Percentiles rank a stretch among this genome's conserved stretches.
phyloP scores from a whole-genome alignment of 2,113 vertebrate species.

The Ptilorrhoa leucosticta region DNA sequence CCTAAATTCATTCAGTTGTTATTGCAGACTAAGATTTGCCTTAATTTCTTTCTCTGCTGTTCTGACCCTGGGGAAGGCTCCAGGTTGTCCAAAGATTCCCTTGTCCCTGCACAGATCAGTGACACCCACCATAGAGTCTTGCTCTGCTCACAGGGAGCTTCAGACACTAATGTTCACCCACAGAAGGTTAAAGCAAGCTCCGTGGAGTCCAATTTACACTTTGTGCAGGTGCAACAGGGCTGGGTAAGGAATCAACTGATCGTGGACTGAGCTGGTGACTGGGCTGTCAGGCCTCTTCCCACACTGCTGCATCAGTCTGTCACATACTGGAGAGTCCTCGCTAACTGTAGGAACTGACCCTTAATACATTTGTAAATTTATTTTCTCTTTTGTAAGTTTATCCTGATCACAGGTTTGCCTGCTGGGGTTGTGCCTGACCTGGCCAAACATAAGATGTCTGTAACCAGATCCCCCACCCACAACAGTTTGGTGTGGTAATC shows the following conservation, averaged over 20 bases:
- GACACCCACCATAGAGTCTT: not conserved
- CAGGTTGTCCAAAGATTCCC: not conserved
- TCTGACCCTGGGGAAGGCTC: not conserved
- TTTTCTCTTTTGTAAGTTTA: not conserved
- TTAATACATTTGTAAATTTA: not conserved
- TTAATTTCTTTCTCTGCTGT: not conserved
- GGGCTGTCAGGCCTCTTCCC: not conserved
- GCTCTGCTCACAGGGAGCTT: not conserved
- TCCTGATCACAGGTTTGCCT: not conserved
- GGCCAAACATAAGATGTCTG: not conserved
- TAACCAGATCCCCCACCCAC: not conserved
- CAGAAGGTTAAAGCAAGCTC: not conserved
- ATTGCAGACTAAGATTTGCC: not conserved
- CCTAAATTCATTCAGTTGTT: not conserved
- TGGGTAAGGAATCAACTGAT: not conserved
- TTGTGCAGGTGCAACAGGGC: not conserved
- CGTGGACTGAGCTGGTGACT: fast-evolving
- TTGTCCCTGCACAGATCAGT: fast-evolving
- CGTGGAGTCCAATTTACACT: not conserved
- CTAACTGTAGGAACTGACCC: not conserved
- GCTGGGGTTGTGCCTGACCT: not conserved
- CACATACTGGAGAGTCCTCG: fast-evolving
- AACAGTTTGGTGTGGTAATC: not conserved
- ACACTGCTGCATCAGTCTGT: not conserved
- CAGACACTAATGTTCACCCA: fast-evolving